phyloP scores from a whole-genome alignment of 2,797 vertebrate species.

The Bufotes viridis region DNA sequence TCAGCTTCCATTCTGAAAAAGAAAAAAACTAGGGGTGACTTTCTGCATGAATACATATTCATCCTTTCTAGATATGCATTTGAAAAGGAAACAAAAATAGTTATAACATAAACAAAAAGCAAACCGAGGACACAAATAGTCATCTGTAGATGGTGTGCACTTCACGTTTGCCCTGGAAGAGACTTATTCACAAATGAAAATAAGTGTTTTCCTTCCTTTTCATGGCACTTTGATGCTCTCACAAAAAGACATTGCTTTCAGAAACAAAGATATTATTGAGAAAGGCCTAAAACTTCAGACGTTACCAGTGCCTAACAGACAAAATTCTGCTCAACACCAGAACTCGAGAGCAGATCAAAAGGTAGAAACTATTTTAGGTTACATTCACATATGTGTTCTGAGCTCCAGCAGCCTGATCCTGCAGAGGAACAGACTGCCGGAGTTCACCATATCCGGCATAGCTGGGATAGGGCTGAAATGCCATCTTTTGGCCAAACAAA shows the following conservation, averaged over 20 bases:
- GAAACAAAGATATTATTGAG: constrained; percentile 6
- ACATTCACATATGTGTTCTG: too few species aligned
- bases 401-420: too few species aligned
- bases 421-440: too few species aligned
- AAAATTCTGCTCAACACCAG: too few species aligned
- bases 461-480: too few species aligned
- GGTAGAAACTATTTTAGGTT: neutral
- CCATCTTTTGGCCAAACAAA: too few species aligned
- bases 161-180: neutral
- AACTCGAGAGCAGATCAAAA: neutral
- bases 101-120: neutral
- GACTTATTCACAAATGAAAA: neutral
- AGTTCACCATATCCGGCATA: too few species aligned
- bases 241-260: neutral
- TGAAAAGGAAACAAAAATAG: neutral
- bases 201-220: neutral
- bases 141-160: neutral
- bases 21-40: constrained; percentile 11
- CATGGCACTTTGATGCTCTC: neutral
- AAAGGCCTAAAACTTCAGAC: neutral
- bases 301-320: too few species aligned
- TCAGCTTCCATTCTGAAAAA: constrained; percentile 75
- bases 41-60: neutral
- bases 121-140: neutral
- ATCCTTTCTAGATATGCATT: neutral